Evolutionary conservation across 2,888 invertebrate species (phyloP).

Genomic region (Drosophila putrida): DNA sequence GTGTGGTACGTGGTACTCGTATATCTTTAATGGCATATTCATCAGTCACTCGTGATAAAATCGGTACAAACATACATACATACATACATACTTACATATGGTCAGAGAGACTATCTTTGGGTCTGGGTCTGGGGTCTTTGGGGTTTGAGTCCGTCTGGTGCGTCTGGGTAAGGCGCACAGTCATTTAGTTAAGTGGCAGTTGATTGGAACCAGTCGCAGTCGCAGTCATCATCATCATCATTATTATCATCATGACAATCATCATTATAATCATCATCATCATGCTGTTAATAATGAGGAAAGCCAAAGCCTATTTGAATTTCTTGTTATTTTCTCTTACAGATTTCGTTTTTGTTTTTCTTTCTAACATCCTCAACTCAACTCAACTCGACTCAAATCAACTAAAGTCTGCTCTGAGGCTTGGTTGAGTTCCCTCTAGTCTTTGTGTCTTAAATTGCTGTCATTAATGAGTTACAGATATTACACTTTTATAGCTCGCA

Average conservation of each 20-base stretch:
- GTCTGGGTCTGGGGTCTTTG: constrained; percentile 37
- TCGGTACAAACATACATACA: constrained; percentile 45
- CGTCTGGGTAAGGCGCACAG: constrained; percentile 69
- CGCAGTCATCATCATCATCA: constrained; percentile 34
- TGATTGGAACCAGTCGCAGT: constrained; percentile 78
- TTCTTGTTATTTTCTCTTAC: constrained; percentile 48
- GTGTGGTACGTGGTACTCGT: constrained; percentile 62
- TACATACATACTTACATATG: constrained; percentile 10
- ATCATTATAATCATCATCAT: constrained; percentile 11
- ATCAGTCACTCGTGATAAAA: constrained; percentile 83
- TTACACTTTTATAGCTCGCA: constrained; percentile 82
- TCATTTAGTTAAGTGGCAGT: constrained; percentile 81
- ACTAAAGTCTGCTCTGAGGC: not conserved
- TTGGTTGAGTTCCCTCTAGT: not conserved
- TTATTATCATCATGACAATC: constrained; percentile 2
- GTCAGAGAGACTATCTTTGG: constrained; percentile 24
- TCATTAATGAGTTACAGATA: constrained; percentile 83
- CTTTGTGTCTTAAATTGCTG: constrained; percentile 76
- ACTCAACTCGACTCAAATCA: not conserved
- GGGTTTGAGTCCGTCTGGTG: constrained; percentile 38
- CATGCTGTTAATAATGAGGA: constrained; percentile 9
- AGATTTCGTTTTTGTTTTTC: constrained; percentile 47
- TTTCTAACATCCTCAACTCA: constrained; percentile 10
- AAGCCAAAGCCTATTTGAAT: constrained; percentile 56
- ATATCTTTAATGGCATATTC: constrained; percentile 82